A percentile compares a stretch with the other conserved stretches of the same genome.
Evolutionary conservation across 2,888 invertebrate species (phyloP).

Genomic region (Cabera pusaria): DNA sequence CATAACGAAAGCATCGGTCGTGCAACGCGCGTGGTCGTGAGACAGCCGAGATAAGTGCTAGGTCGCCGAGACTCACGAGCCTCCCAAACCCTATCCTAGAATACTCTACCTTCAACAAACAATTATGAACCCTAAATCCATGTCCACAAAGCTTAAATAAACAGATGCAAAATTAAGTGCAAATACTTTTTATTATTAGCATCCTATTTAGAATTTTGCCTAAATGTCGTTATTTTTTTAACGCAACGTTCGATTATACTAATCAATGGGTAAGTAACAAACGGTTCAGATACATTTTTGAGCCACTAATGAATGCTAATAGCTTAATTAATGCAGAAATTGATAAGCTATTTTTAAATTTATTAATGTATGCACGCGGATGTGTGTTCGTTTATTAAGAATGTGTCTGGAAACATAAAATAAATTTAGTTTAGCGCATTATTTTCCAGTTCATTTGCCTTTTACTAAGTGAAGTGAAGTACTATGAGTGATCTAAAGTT

Average conservation of each 20-base stretch:
- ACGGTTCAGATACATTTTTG: too few species aligned
- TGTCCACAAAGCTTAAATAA: slow-evolving; percentile 3
- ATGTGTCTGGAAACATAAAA: background rate
- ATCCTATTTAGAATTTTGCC: slow-evolving; percentile 26
- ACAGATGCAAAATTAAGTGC: too few species aligned
- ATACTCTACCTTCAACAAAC: slow-evolving; percentile 15
- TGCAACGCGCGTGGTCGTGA: slow-evolving; percentile 74
- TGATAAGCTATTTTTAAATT: background rate
- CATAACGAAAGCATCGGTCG: slow-evolving; percentile 63
- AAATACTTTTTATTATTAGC: too few species aligned
- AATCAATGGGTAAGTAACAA: too few species aligned
- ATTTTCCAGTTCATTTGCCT: slow-evolving; percentile 12
- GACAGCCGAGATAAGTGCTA: slow-evolving; percentile 74
- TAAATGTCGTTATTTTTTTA: too few species aligned
- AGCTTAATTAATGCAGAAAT: too few species aligned
- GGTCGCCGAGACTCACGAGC: slow-evolving; percentile 53
- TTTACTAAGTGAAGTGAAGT: too few species aligned
- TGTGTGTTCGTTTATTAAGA: background rate
- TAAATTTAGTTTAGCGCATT: slow-evolving; percentile 4
- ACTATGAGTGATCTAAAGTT: too few species aligned
- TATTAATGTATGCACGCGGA: background rate
- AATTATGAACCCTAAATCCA: slow-evolving; percentile 10
- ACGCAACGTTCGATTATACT: too few species aligned
- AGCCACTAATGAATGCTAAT: too few species aligned
- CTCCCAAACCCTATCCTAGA: slow-evolving; percentile 36